Evolutionary conservation across 2,113 vertebrate species (phyloP).

Genomic region (Todiramphus saurophagus): DNA sequence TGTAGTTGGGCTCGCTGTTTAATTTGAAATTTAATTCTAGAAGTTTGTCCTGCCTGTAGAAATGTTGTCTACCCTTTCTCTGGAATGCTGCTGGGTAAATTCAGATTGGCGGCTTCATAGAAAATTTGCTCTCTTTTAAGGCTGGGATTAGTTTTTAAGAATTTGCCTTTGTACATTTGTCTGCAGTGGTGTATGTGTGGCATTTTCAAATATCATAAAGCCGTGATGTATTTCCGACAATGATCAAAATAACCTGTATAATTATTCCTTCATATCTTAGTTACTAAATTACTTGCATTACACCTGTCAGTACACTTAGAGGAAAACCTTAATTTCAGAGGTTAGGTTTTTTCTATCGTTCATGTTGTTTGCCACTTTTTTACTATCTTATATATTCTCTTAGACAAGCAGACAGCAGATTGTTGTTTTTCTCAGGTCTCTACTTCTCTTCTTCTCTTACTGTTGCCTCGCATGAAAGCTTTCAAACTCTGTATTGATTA

Average conservation of each 20-base stretch:
- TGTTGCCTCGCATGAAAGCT: background rate
- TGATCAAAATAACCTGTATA: background rate
- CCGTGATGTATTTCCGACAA: background rate
- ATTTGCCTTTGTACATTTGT: background rate
- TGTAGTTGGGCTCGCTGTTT: background rate
- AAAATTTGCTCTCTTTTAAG: background rate
- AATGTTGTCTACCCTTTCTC: background rate
- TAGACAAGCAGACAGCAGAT: background rate
- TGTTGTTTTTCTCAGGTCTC: background rate
- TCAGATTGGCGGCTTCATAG: background rate
- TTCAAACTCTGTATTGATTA: conserved; percentile 23
- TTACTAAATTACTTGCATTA: background rate
- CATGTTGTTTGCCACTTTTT: background rate
- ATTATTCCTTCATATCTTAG: background rate
- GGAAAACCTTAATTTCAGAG: background rate
- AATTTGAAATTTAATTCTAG: background rate
- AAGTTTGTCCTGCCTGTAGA: background rate
- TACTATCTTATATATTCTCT: background rate
- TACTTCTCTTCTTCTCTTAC: background rate
- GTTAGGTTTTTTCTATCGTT: background rate
- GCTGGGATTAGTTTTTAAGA: background rate
- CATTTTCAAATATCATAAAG: background rate
- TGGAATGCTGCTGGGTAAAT: background rate
- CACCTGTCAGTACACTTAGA: background rate
- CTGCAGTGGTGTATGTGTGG: background rate